These are phyloP conservation scores for Sorex araneus DNA, from an alignment of 2,113 vertebrate species.

Conservation along the genomic window DNA sequence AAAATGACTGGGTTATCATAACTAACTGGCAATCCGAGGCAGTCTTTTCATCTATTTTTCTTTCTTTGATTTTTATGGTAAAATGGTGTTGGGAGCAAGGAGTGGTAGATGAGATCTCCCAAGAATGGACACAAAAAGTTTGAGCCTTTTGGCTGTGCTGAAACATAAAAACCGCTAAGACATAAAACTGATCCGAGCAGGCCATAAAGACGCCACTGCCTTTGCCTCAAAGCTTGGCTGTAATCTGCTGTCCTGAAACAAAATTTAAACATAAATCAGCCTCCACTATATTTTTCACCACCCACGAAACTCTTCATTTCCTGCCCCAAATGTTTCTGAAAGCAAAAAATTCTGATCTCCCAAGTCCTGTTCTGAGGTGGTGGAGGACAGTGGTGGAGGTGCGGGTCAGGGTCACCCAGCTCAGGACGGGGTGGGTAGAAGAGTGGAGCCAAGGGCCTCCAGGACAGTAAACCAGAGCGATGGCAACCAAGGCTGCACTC, in stretches of 20 bases:
- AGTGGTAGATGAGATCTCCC: neutral
- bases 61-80: slow-evolving; percentile 20
- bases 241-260: slow-evolving; percentile 82
- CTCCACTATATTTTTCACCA: slow-evolving; percentile 78
- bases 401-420: neutral
- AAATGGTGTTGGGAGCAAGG: slow-evolving; percentile 23
- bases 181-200: slow-evolving; percentile 79
- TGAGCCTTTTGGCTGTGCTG: slow-evolving; percentile 61
- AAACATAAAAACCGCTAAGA: slow-evolving; percentile 77
- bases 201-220: slow-evolving; percentile 77
- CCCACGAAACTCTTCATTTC: slow-evolving; percentile 80
- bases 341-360: slow-evolving; percentile 15
- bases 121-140: slow-evolving; percentile 67
- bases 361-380: slow-evolving; percentile 9
- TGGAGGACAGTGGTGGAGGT: neutral
- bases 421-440: neutral
- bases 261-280: slow-evolving; percentile 84
- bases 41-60: neutral
- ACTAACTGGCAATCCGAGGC: slow-evolving; percentile 4
- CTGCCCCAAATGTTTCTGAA: slow-evolving; percentile 72
- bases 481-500: neutral
- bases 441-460: neutral
- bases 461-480: neutral
- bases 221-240: slow-evolving; percentile 79
- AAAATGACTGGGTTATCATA: slow-evolving; percentile 18